Conservation (phyloP, 2,888 invertebrate species). For the Plutella xylostella region DNA sequence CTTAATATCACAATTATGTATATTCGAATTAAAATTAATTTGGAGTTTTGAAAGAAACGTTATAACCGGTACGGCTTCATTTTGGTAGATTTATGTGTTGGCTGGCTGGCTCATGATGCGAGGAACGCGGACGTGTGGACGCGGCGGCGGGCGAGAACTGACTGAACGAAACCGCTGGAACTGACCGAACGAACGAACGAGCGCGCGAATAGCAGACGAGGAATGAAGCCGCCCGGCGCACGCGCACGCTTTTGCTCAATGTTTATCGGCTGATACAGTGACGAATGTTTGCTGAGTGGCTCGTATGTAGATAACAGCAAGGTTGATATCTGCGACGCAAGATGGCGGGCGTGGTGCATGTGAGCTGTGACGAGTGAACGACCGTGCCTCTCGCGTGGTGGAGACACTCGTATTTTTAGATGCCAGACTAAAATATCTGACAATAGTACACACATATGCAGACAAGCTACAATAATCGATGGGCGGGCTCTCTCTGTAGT, state of each 20-base stretch:
- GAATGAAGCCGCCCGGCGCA: constrained; percentile 16
- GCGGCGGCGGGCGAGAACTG: constrained; percentile 51
- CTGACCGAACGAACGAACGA: constrained; percentile 55
- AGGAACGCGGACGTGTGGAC: constrained; percentile 48
- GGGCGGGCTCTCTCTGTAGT: no score
- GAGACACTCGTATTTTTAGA: constrained; percentile 57
- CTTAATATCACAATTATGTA: constrained; percentile 66
- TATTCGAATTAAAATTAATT: constrained; percentile 64
- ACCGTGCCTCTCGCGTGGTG: constrained; percentile 25
- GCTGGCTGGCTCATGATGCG: constrained; percentile 62
- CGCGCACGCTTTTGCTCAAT: constrained; percentile 65
- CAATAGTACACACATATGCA: constrained; percentile 38
- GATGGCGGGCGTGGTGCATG: constrained; percentile 26
- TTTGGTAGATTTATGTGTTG: constrained; percentile 67
- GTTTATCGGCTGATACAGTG: constrained; percentile 48
- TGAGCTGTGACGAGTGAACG: constrained; percentile 23
- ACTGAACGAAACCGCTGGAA: no score
- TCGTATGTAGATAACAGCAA: constrained; percentile 57
- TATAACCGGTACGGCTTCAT: constrained; percentile 69
- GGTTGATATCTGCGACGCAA: constrained; percentile 45
- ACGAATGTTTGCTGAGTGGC: constrained; percentile 31
- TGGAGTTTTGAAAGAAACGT: constrained; percentile 55
- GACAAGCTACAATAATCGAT: no score
- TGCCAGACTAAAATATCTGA: constrained; percentile 45
- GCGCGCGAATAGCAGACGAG: constrained; percentile 15